Percentiles rank a stretch among this genome's conserved stretches.
These are phyloP conservation scores for Macrotis lagotis DNA, from an alignment of 2,113 vertebrate species.

Conservation along the genomic window DNA sequence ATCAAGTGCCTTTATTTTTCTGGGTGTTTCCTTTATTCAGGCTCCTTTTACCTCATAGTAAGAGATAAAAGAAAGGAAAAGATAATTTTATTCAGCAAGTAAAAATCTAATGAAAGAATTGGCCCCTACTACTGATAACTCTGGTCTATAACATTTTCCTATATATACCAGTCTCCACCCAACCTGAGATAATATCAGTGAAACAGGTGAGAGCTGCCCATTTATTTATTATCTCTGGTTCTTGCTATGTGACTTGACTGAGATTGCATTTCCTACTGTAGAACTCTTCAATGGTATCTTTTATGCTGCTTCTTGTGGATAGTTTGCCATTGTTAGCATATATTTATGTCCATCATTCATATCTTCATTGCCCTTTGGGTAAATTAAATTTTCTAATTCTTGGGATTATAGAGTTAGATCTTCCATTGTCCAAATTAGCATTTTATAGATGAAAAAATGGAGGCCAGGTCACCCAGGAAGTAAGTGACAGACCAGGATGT, in stretches of 20 bases:
- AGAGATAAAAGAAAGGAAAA: slow-evolving; percentile 12
- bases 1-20: slow-evolving; percentile 59
- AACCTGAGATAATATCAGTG: not conserved
- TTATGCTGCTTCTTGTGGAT: not conserved
- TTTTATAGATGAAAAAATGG: not conserved
- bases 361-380: not conserved
- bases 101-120: not conserved
- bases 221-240: not conserved
- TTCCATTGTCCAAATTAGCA: not conserved
- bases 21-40: not conserved
- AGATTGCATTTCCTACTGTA: not conserved
- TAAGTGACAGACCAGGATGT: not conserved
- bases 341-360: not conserved
- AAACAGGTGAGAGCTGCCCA: not conserved
- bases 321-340: not conserved
- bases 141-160: not conserved
- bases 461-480: not conserved
- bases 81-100: slow-evolving; percentile 51
- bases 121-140: not conserved
- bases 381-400: not conserved
- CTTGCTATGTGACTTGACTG: not conserved
- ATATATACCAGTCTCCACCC: not conserved
- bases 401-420: not conserved
- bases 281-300: not conserved
- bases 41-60: not conserved